Conservation (phyloP, 2,888 invertebrate species). For the Cerastoderma edule region DNA sequence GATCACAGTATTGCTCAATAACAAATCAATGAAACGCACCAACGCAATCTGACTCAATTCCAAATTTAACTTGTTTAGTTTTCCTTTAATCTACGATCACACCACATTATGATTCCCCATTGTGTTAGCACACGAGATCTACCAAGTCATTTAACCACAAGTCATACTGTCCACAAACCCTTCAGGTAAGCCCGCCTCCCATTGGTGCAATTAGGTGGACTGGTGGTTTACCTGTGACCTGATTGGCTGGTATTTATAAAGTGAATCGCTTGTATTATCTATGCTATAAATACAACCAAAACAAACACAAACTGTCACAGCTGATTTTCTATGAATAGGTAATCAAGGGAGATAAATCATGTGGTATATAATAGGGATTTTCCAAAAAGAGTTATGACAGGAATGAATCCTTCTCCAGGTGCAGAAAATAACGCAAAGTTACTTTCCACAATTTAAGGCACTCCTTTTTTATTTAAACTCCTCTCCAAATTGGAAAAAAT, state of each 20-base stretch:
- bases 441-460: too few species aligned
- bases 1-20: too few species aligned
- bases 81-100: conserved; percentile 6
- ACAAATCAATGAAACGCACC: too few species aligned
- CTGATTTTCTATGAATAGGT: conserved; percentile 6
- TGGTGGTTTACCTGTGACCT: conserved; percentile 30
- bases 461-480: too few species aligned
- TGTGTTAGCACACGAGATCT: background rate
- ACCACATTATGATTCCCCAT: conserved; percentile 2
- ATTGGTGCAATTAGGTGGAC: conserved; percentile 58
- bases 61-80: too few species aligned
- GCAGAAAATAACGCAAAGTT: too few species aligned
- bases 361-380: too few species aligned
- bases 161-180: conserved; percentile 6
- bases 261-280: background rate
- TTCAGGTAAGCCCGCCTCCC: conserved; percentile 17
- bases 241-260: conserved; percentile 42
- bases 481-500: too few species aligned
- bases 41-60: too few species aligned
- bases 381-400: too few species aligned
- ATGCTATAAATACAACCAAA: conserved; percentile 21
- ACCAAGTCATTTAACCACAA: conserved; percentile 12
- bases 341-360: conserved; percentile 1
- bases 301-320: conserved; percentile 9
- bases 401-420: too few species aligned